A percentile compares a stretch with the other conserved stretches of the same genome.
phyloP scores from a whole-genome alignment of 2,888 invertebrate genomes.

The Seira sanloemensis region DNA sequence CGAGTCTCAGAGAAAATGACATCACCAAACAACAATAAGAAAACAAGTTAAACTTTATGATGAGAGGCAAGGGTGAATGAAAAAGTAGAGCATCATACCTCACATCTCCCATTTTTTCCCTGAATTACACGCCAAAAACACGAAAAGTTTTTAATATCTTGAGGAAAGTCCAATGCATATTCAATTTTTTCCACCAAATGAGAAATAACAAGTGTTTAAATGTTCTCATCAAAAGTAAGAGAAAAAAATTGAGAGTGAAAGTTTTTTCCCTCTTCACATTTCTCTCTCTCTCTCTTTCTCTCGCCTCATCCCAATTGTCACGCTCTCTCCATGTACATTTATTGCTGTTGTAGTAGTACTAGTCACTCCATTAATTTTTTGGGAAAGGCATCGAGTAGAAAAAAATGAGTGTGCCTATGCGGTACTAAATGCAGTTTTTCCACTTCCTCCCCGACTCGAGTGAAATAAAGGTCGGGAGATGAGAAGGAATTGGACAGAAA shows the following conservation, averaged over 20 bases:
- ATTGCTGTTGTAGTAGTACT: conserved; percentile 32
- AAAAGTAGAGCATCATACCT: not conserved
- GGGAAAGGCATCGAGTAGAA: conserved; percentile 29
- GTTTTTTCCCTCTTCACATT: conserved; percentile 28
- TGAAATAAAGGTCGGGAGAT: conserved; percentile 61
- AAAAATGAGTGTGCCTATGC: conserved; percentile 29
- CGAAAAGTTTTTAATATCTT: not conserved
- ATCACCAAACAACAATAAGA: conserved; percentile 4
- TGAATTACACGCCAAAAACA: not conserved
- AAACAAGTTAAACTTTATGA: not conserved
- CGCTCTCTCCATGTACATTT: conserved; percentile 53
- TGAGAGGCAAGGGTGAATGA: not conserved
- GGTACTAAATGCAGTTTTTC: conserved; percentile 38
- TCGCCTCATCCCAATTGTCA: conserved; percentile 62
- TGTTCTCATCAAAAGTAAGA: conserved; percentile 32
- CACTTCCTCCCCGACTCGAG: conserved; percentile 5
- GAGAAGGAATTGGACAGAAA: conserved; percentile 62
- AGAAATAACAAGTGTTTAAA: conserved; percentile 56
- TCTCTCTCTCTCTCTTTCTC: conserved; percentile 33
- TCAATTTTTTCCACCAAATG: conserved; percentile 29
- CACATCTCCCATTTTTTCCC: not conserved
- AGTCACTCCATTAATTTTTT: conserved; percentile 51
- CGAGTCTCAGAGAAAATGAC: not conserved
- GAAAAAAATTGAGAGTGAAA: conserved; percentile 32
- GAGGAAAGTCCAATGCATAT: not conserved